These are phyloP conservation scores for Montipora sp. DNA, from an alignment of 64 coral and sea anemone species.

Conservation along the genomic window DNA sequence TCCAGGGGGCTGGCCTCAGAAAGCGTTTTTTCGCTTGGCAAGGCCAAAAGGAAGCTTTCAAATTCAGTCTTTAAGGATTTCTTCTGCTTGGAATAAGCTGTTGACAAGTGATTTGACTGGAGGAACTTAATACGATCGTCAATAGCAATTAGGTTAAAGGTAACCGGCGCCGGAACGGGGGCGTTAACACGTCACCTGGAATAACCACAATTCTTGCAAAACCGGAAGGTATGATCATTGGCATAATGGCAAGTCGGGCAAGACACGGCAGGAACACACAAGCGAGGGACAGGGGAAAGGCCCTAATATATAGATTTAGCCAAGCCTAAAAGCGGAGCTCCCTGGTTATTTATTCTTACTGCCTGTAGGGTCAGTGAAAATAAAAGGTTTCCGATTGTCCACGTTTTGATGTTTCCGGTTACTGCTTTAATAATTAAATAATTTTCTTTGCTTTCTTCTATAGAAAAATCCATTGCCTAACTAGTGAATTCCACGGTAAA, in stretches of 20 bases:
- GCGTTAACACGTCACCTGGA: background rate
- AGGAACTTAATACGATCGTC: constrained; percentile 28
- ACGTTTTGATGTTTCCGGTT: too few relatives aligned
- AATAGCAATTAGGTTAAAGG: constrained; percentile 23
- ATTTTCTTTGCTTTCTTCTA: too few relatives aligned
- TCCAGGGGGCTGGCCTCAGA: constrained; percentile 38
- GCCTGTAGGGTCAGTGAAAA: too few relatives aligned
- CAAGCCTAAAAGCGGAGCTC: too few relatives aligned
- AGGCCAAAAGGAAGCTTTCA: background rate
- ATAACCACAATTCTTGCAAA: constrained; percentile 65
- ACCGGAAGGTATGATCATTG: constrained; percentile 40
- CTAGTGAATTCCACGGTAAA: too few relatives aligned
- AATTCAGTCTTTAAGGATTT: constrained; percentile 13
- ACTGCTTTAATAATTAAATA: too few relatives aligned
- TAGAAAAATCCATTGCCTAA: too few relatives aligned
- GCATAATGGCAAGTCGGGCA: constrained; percentile 50
- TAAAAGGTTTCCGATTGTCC: too few relatives aligned
- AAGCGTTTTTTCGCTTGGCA: constrained; percentile 25
- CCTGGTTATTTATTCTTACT: too few relatives aligned
- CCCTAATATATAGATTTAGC: background rate
- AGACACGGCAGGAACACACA: constrained; percentile 35
- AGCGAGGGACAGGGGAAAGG: constrained; percentile 3
- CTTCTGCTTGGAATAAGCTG: too few relatives aligned
- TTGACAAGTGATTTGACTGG: background rate
- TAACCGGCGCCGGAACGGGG: background rate